A percentile compares a stretch with the other conserved stretches of the same genome.
phyloP scores from a whole-genome alignment of 2,888 invertebrate species.

The Ormyrus labotus region DNA sequence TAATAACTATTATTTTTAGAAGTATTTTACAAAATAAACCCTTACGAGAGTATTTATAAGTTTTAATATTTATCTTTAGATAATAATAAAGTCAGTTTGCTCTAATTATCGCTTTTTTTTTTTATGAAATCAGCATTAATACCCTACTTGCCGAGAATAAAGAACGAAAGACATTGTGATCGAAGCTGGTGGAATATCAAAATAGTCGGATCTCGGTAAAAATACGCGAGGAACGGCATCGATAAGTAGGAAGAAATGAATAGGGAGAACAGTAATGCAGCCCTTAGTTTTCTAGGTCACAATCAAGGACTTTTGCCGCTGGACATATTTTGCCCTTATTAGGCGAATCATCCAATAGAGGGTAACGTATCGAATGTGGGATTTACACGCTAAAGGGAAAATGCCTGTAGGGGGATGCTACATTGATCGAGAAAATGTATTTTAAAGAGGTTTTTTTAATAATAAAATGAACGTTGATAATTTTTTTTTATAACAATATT shows the following conservation, averaged over 20 bases:
- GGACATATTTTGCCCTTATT: constrained; percentile 18
- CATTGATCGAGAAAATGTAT: too few species aligned
- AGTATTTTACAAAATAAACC: not conserved
- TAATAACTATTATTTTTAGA: not conserved
- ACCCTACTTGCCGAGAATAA: too few species aligned
- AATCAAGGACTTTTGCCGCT: constrained; percentile 21
- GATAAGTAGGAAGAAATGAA: not conserved
- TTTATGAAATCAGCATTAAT: too few species aligned
- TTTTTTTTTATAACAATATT: too few species aligned
- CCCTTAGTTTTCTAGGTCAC: constrained; percentile 11
- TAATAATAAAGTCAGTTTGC: too few species aligned
- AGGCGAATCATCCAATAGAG: constrained; percentile 14
- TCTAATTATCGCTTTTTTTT: too few species aligned
- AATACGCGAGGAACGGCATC: not conserved
- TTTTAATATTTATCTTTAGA: not conserved
- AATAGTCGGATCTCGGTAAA: not conserved
- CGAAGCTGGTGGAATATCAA: not conserved
- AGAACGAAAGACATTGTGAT: not conserved
- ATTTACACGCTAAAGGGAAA: not conserved
- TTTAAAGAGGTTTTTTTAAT: too few species aligned
- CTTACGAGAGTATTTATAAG: too few species aligned
- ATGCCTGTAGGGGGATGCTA: not conserved
- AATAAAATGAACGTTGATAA: too few species aligned
- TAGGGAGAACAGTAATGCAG: not conserved
- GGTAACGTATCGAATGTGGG: not conserved